phyloP scores from a whole-genome alignment of 2,888 invertebrate genomes.

The Erebia aethiops region DNA sequence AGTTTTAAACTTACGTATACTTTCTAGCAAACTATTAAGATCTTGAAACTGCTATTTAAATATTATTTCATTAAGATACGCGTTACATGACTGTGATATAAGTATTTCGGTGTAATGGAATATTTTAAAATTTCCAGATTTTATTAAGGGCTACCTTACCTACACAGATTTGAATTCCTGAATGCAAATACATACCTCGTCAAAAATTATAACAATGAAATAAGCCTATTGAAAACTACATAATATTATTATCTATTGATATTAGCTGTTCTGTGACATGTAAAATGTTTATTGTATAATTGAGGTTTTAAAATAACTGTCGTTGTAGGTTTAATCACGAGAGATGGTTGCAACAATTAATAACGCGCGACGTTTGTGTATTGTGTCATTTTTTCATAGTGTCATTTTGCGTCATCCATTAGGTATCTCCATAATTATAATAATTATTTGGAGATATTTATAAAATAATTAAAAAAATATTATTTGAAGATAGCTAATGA shows the following conservation, averaged over 20 bases:
- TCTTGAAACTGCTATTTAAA: background rate
- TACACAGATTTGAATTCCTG: background rate
- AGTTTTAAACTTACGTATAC: conserved; percentile 2
- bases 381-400: too few relatives aligned
- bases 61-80: conserved; percentile 16
- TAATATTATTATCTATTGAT: background rate
- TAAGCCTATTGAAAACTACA: background rate
- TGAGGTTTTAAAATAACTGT: background rate
- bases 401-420: background rate
- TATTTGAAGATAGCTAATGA: too few relatives aligned
- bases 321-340: conserved; percentile 2
- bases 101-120: background rate
- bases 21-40: conserved; percentile 11
- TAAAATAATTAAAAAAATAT: too few relatives aligned
- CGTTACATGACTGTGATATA: background rate
- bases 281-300: conserved; percentile 1
- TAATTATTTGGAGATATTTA: too few relatives aligned
- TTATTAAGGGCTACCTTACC: background rate
- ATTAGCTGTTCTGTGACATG: background rate
- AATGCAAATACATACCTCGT: background rate
- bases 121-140: background rate
- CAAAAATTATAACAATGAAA: background rate
- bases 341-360: background rate
- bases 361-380: background rate
- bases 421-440: background rate